Base-by-base conservation (phyloP, 2,888 invertebrate species). In the Ormyrus rosae region DNA sequence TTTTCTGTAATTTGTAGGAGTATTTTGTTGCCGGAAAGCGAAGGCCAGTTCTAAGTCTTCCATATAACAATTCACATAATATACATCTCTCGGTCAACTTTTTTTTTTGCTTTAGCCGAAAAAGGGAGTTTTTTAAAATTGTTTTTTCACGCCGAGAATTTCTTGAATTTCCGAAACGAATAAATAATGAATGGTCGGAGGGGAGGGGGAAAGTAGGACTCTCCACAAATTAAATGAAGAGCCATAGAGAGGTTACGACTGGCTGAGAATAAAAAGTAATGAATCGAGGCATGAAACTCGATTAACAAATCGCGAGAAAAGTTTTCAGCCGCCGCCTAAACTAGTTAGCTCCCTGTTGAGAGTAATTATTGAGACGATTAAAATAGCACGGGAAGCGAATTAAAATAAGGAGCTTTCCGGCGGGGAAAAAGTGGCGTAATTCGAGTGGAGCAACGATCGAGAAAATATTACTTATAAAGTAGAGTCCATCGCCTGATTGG, bases 291-390 rank as follows among this genome's bases (percentile, higher is more conserved):
- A 71, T 56, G 78, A 75, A 78, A 81, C 81, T 78, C 67, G 78
- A 81, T 78, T 81, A 78, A 61, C 71, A 75, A 81, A 81, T 81
- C 64, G 70, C 63, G 68, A 71, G 68, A 75, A 81, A 81, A 81
- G 69, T 75, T 81, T 81, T 73, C 68, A 55, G 67, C 6, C 6
- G 6, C 48, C 50, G 50, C 60, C 51, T 63, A 48, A 70, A 78
- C 67, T 76, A 78, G 74, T 74, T 72, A 70, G 65, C 67, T 78
- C 64, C 19, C 55, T 50, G 56, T 65, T 74, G 46, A 74, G 74
- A 71, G 70, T 70, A 78, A 81, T 81, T 81, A 81, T 74, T 78
- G 70, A 71, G 70, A 48, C 67, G 78, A 81, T 81, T 78, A 78
- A 81, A 81, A 73, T 55, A 60, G 75, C 53, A 46, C 64, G 53